These are phyloP conservation scores for Masticophis lateralis DNA, from an alignment of 2,797 vertebrate species.

Conservation along the genomic window DNA sequence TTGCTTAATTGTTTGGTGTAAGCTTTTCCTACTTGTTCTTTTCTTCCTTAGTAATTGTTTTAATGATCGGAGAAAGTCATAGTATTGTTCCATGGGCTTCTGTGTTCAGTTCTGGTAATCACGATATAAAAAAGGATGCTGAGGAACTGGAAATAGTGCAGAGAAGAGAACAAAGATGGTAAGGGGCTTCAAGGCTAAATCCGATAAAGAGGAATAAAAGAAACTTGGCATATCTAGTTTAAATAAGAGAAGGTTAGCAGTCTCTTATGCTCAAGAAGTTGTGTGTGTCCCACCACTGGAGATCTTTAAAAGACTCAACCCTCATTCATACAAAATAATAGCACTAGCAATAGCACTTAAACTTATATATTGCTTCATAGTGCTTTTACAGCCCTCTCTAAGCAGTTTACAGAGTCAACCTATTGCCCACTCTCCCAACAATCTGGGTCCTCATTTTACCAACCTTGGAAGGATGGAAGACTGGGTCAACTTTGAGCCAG, in stretches of 20 bases:
- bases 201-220: neutral
- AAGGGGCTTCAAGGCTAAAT: neutral
- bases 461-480: no score
- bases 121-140: neutral
- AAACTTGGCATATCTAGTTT: neutral
- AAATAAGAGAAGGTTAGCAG: neutral
- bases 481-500: no score
- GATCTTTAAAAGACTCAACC: neutral
- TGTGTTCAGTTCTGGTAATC: neutral
- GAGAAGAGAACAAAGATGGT: neutral
- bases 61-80: neutral
- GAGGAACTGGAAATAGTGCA: neutral
- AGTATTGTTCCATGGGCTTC: neutral
- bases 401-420: no score
- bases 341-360: no score
- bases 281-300: neutral
- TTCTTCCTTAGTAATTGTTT: neutral
- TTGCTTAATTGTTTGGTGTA: neutral
- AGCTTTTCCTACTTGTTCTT: neutral
- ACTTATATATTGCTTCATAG: no score
- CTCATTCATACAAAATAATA: neutral
- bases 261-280: neutral
- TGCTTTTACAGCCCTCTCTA: no score
- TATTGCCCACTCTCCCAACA: no score
- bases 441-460: no score